Conservation (phyloP, 2,113 vertebrate genomes). For the Malurus melanocephalus region DNA sequence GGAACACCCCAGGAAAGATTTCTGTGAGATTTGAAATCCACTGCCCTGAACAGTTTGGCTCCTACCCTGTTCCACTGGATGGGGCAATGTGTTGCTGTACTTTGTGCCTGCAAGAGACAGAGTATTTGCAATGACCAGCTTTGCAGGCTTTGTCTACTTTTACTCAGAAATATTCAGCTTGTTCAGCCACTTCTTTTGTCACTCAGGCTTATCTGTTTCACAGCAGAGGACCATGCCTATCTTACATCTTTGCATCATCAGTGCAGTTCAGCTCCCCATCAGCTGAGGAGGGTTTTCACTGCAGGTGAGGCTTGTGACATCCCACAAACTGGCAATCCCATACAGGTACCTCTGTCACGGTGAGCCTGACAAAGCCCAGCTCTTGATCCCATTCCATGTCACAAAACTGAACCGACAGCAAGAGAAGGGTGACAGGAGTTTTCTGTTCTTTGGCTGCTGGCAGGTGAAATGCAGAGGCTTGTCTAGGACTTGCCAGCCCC, state of each 20-base stretch:
- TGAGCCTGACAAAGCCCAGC: neutral
- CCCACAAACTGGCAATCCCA: neutral
- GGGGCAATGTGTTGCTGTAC: neutral
- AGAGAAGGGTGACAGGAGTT: neutral
- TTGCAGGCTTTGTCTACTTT: neutral
- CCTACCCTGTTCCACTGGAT: neutral
- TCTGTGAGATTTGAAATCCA: neutral
- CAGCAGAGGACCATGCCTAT: neutral
- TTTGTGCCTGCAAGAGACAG: neutral
- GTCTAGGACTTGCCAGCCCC: neutral
- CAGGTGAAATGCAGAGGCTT: neutral
- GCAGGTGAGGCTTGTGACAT: neutral
- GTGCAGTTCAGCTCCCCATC: neutral
- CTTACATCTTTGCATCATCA: neutral
- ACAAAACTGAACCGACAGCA: rapidly evolving
- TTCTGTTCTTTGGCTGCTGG: neutral
- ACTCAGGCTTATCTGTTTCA: neutral
- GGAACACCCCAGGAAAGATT: neutral
- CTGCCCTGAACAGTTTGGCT: neutral
- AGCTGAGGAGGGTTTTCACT: neutral
- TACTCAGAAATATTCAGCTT: neutral
- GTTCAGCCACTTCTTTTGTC: neutral
- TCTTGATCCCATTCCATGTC: neutral
- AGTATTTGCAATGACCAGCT: neutral
- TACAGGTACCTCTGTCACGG: neutral